Percentiles rank a stretch among this genome's conserved stretches.
Conservation (phyloP, 2,888 invertebrate species). For the Ochropacha duplaris region DNA sequence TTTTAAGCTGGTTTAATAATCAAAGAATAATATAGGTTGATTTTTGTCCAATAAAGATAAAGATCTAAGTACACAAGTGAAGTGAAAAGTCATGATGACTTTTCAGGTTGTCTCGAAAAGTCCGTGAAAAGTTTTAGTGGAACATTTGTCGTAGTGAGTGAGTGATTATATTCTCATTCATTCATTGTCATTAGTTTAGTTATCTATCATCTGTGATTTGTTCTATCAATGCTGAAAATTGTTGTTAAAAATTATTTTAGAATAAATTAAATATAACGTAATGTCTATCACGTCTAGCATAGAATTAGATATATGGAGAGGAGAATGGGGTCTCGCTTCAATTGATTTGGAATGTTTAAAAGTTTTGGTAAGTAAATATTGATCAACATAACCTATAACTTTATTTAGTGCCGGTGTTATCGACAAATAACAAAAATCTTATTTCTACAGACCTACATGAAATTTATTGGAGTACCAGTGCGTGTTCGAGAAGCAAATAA, state of each 20-base stretch:
- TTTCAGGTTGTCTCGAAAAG: too few species aligned
- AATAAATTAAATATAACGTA: constrained; percentile 2
- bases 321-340: constrained; percentile 94
- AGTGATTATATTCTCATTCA: too few species aligned
- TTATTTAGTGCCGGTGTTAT: constrained; percentile 39
- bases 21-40: too few species aligned
- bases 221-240: constrained; percentile 25
- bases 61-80: too few species aligned
- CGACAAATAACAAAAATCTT: constrained; percentile 21
- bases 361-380: constrained; percentile 86
- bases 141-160: too few species aligned
- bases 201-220: constrained; percentile 15
- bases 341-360: constrained; percentile 92
- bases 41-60: too few species aligned
- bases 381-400: constrained; percentile 40
- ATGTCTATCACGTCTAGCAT: constrained; percentile 62
- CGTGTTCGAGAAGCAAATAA: constrained; percentile 86
- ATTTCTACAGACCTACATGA: constrained; percentile 82
- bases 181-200: too few species aligned
- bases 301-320: constrained; percentile 90
- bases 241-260: constrained; percentile 18
- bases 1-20: too few species aligned
- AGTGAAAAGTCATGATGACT: too few species aligned
- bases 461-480: constrained; percentile 90
- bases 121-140: too few species aligned